Percentiles rank a stretch among this genome's conserved stretches.
Conservation (phyloP, 2,888 invertebrate species). For the Cheilosia urbana region DNA sequence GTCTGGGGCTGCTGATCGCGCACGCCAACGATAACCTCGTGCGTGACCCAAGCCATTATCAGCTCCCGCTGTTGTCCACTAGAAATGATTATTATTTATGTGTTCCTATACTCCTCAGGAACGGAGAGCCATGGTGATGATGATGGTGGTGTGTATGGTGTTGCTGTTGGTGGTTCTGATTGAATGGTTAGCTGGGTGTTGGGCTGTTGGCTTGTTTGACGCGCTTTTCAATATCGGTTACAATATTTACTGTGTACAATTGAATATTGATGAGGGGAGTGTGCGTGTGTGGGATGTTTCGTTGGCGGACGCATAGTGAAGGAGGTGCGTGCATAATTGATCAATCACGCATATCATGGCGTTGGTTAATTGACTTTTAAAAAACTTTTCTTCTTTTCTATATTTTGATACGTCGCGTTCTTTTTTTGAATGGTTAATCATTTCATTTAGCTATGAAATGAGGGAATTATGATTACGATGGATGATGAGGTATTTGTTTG, state of each 20-base stretch:
- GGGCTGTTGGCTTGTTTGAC: slow-evolving; percentile 49
- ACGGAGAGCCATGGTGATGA: no score
- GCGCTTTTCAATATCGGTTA: slow-evolving; percentile 64
- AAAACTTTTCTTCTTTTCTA: slow-evolving; percentile 23
- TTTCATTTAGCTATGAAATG: slow-evolving; percentile 63
- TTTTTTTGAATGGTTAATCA: slow-evolving; percentile 53
- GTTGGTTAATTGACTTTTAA: slow-evolving; percentile 67
- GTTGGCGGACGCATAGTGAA: background rate
- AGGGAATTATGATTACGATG: slow-evolving; percentile 66
- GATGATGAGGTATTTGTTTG: slow-evolving; percentile 70
- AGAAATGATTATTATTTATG: slow-evolving; percentile 69
- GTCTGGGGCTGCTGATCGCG: slow-evolving; percentile 51
- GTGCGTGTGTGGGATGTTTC: slow-evolving; percentile 35
- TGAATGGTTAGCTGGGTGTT: slow-evolving; percentile 39
- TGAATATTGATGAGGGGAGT: slow-evolving; percentile 45
- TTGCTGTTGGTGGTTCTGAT: background rate
- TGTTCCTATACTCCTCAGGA: background rate
- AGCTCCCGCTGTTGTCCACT: slow-evolving; percentile 60
- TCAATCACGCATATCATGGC: slow-evolving; percentile 72
- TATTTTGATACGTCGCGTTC: background rate
- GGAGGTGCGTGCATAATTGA: slow-evolving; percentile 52
- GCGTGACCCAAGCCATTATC: slow-evolving; percentile 70
- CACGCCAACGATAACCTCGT: slow-evolving; percentile 67
- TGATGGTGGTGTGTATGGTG: background rate
- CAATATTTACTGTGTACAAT: slow-evolving; percentile 47